A percentile compares a stretch with the other conserved stretches of the same genome.
Conservation (phyloP, 2,888 invertebrate species). For the Ophion ventricosus region DNA sequence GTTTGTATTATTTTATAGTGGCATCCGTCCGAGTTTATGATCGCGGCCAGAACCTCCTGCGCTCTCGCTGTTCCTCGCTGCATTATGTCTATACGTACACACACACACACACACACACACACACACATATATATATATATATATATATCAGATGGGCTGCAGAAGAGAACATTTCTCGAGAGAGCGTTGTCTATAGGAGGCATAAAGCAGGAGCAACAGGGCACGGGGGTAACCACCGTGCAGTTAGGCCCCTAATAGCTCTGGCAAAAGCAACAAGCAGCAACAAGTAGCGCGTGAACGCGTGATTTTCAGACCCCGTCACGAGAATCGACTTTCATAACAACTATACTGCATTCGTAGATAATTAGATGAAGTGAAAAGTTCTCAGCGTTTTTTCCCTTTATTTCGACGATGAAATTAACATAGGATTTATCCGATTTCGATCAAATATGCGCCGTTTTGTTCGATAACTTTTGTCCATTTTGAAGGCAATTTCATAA, state of each 20-base stretch:
- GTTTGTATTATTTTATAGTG: conserved; percentile 76
- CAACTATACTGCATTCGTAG: conserved; percentile 13
- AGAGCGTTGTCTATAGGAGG: conserved; percentile 47
- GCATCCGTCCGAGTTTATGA: conserved; percentile 67
- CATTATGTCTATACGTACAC: conserved; percentile 11
- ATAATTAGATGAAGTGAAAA: neutral
- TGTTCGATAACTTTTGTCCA: no score
- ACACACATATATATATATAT: neutral
- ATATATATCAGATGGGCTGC: conserved; percentile 26
- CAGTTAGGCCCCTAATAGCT: conserved; percentile 64
- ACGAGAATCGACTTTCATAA: conserved; percentile 56
- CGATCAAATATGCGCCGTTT: no score
- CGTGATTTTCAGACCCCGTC: conserved; percentile 59
- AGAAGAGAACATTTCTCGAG: conserved; percentile 44
- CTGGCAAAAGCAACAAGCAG: conserved; percentile 46
- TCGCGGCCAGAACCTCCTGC: conserved; percentile 49
- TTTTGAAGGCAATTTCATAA: no score
- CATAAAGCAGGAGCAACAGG: conserved; percentile 57
- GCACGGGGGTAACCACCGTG: conserved; percentile 61
- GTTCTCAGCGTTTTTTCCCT: no score
- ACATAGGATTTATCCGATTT: no score
- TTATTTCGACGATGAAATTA: no score
- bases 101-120: neutral
- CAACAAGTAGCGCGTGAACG: conserved; percentile 66
- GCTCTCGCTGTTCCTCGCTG: conserved; percentile 30